Evolutionary conservation across 2,113 vertebrate genomes (phyloP).

Genomic region (Spermophilus dauricus): DNA sequence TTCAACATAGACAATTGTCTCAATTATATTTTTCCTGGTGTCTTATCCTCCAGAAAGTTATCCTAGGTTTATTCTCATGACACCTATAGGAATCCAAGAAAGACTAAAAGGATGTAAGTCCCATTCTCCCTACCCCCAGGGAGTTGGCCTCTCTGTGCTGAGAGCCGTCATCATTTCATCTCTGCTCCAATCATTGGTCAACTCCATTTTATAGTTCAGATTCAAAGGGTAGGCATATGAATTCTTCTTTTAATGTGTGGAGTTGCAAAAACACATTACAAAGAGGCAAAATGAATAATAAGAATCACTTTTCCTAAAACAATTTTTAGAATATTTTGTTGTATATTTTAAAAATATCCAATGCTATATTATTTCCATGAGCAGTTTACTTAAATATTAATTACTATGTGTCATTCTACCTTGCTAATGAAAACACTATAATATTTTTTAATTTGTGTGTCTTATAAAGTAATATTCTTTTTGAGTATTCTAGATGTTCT

Average conservation of each 20-base stretch:
- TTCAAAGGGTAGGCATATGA: background rate
- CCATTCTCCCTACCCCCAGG: accelerated
- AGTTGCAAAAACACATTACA: background rate
- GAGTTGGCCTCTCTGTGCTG: background rate
- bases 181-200: background rate
- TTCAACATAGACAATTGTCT: background rate
- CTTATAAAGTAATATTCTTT: background rate
- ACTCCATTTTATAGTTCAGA: too few relatives aligned
- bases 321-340: background rate
- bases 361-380: background rate
- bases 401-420: background rate
- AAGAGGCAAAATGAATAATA: background rate
- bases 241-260: background rate
- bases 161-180: background rate
- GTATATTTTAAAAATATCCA: background rate
- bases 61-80: background rate
- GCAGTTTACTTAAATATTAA: background rate
- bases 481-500: background rate
- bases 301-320: background rate
- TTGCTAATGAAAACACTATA: background rate
- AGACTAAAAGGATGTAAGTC: background rate
- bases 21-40: background rate
- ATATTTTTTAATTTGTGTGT: background rate
- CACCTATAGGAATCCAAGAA: background rate
- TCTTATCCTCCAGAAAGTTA: background rate